A percentile compares a stretch with the other conserved stretches of the same genome.
These are phyloP conservation scores for Nymphalis polychloros DNA, from an alignment of 2,888 invertebrate species.

Conservation along the genomic window DNA sequence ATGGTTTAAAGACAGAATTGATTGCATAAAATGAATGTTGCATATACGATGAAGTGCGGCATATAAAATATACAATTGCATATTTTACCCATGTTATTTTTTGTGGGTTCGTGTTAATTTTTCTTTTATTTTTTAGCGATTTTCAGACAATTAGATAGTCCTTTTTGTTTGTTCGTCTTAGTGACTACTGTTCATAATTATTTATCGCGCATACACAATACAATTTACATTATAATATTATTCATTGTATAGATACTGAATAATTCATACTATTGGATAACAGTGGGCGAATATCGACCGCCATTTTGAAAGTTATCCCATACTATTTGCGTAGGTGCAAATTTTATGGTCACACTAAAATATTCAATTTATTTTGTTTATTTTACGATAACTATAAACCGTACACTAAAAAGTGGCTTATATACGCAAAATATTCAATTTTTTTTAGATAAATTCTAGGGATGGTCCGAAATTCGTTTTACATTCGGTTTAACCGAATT, in stretches of 20 bases:
- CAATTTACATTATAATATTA: slow-evolving; percentile 31
- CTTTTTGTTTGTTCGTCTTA: slow-evolving; percentile 13
- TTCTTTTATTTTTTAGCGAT: background rate
- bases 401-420: slow-evolving; percentile 6
- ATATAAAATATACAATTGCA: background rate
- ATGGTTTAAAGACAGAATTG: slow-evolving; percentile 14
- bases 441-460: background rate
- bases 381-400: slow-evolving; percentile 10
- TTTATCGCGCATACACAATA: slow-evolving; percentile 25
- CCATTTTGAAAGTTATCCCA: slow-evolving; percentile 67
- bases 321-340: slow-evolving; percentile 65
- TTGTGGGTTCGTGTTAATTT: too few species aligned
- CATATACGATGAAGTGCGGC: background rate
- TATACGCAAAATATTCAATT: background rate
- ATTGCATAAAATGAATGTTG: background rate
- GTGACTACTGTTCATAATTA: slow-evolving; percentile 22
- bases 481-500: too few species aligned
- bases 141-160: background rate
- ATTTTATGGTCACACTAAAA: slow-evolving; percentile 39
- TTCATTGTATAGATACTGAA: slow-evolving; percentile 39
- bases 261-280: slow-evolving; percentile 42
- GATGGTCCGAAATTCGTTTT: too few species aligned
- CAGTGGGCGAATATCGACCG: slow-evolving; percentile 69
- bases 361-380: slow-evolving; percentile 51
- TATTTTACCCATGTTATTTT: background rate